Base-by-base conservation (phyloP, 2,888 invertebrate genomes). In the Tetranychus piercei region DNA sequence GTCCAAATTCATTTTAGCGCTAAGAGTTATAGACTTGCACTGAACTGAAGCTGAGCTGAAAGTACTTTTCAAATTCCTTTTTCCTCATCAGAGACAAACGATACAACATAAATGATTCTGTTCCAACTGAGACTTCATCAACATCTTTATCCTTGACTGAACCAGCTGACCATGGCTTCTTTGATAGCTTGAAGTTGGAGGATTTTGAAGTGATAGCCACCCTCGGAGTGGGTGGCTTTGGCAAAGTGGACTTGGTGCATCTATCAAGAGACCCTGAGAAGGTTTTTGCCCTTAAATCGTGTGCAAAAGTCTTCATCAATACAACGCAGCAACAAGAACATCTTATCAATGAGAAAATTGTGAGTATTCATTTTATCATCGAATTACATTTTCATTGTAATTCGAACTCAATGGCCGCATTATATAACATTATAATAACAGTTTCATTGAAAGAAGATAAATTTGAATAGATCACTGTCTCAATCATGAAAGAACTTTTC, bases 191-290 rank as follows among this genome's bases (percentile, higher is more conserved):
- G 44, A 85, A 88, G 75, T 83, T 95, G 72, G 86, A 87, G 44
- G 90, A 94, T 80, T 84, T 96, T 78, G 89, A 90, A 80, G 87
- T 89, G 76, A 85, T 92, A 22, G 90, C 90, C 34, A 85, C 85
- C 0, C 81, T 85, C 34, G 85, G 85, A 71, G 83, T 85, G 76
- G 85, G 85, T 15, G 85, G 85, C 44, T 85, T 85, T 78, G 85
- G 85, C 69, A 80, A 85, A 22, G 85, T 85, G 1, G 85, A 83
- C 78, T 79, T 83, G 80, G 83, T 83, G n/a, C 77, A 77, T 67
- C 43, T 75, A 71, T 11, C 22, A 64, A 8, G 34, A 5, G 71
- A 75, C 34, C 55, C 22, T 5, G 34, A 15, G 2, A 64, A 72
- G 70, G 75, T 76, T 1, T 76, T 73, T 73, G 76, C 76, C 34